Evolutionary conservation across 64 coral and sea anemone genomes (phyloP).

Genomic region (Dendronephthya gigantea): DNA sequence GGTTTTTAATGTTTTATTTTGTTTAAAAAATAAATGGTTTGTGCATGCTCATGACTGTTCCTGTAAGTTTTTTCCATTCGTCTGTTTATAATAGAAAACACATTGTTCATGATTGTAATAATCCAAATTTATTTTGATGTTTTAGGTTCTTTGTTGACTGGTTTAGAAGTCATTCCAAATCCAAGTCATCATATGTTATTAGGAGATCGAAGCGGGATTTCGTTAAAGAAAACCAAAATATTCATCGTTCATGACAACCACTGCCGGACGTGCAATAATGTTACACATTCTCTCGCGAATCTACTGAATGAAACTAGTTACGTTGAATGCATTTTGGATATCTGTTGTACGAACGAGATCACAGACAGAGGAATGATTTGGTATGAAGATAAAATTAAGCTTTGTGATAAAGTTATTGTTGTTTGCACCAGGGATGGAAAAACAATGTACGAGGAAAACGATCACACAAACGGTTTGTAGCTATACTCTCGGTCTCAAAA

Average conservation of each 20-base stretch:
- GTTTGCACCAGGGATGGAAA: conserved; percentile 3
- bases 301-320: background rate
- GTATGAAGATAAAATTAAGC: background rate
- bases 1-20: background rate
- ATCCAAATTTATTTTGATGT: too few species aligned
- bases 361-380: background rate
- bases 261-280: background rate
- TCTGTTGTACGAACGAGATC: background rate
- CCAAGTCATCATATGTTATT: too few species aligned
- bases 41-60: too few species aligned
- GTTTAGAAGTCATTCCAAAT: too few species aligned
- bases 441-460: background rate
- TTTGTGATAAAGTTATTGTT: conserved; percentile 4
- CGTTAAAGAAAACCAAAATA: background rate
- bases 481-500: too few species aligned
- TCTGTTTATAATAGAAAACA: too few species aligned
- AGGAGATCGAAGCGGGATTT: too few species aligned
- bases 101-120: too few species aligned
- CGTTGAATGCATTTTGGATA: background rate
- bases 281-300: background rate
- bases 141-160: too few species aligned
- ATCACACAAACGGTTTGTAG: background rate
- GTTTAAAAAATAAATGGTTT: too few species aligned
- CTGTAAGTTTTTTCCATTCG: too few species aligned
- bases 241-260: conserved; percentile 6